A percentile compares a stretch with the other conserved stretches of the same genome.
These are phyloP conservation scores for Eupleurogrammus muticus DNA, from an alignment of 2,797 vertebrate genomes.

Conservation along the genomic window DNA sequence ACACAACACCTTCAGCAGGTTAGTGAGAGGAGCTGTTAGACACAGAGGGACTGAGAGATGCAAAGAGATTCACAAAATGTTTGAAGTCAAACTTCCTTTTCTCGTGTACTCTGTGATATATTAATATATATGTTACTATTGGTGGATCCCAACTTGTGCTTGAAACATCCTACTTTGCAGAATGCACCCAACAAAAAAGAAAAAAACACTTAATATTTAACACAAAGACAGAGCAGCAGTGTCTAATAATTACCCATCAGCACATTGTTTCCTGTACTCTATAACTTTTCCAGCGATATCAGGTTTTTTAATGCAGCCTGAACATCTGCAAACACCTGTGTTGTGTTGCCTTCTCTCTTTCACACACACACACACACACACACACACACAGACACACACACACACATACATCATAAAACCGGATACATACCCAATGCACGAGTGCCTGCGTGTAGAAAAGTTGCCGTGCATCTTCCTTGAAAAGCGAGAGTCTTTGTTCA, in stretches of 20 bases:
- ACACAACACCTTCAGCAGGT: neutral
- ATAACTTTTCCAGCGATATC: slow-evolving; percentile 5
- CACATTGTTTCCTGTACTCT: neutral
- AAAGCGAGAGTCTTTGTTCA: slow-evolving; percentile 85
- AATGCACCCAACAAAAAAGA: neutral
- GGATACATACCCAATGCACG: slow-evolving; percentile 85
- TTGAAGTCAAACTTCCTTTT: neutral
- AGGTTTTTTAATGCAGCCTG: neutral
- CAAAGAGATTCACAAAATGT: neutral
- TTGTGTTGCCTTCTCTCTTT: neutral
- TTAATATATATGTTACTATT: neutral
- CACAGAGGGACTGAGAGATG: neutral
- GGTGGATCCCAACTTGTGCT: neutral
- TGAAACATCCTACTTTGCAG: neutral
- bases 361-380: neutral
- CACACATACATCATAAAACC: slow-evolving; percentile 4
- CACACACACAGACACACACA: slow-evolving; percentile 8
- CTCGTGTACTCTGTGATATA: neutral
- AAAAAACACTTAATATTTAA: neutral
- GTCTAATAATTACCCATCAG: neutral
- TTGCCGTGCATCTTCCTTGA: slow-evolving; percentile 79
- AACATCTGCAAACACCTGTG: slow-evolving; percentile 13
- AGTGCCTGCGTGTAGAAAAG: slow-evolving; percentile 84
- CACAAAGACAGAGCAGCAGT: slow-evolving; percentile 5
- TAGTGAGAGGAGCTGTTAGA: too few species aligned